Base-by-base conservation (phyloP, 37 sponge, comb jelly and placozoan species). In the Axinella damicornis region DNA sequence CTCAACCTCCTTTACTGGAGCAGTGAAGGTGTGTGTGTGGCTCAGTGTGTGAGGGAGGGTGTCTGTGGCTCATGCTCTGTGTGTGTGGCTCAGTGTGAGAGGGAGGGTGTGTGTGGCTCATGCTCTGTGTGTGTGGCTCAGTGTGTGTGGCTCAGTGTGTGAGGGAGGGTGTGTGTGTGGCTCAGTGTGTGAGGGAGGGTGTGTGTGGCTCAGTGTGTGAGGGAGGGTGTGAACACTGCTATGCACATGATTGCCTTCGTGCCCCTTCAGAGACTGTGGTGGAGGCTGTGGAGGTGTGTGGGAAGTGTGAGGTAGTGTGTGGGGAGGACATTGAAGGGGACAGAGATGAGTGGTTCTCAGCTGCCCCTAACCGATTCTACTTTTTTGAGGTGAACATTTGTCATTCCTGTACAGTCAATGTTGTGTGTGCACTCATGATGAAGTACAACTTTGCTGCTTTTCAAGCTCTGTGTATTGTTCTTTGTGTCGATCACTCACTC, bases 1-100 rank as follows among this genome's bases (percentile, higher is more conserved):
- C 59, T 93, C 41, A 91, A 93, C 72, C 80, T 91, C 30, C 90
- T 96, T 15, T 93, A 91, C 86, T 93, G 92, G 88, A 83, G 90
- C 33, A 57, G 69, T 31, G 92, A 93, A 39, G 81, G 81, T 82
- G 57, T 28, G 81, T 12, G 60, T 17, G 31, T 16, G n/a, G 81
- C 76, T 82, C 38, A 38, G 81, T 12, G 39, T 4, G 72, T 28
- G 39, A 5, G n/a, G 37, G n/a, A 33, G 72, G 30, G 72, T 35
- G 39, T 70, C 17, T 57, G 74, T 74, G 74, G 5, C 12, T 59
- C n/a, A n/a, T n/a, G n/a, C n/a, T n/a, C n/a, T n/a, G n/a, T n/a
- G n/a, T n/a, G n/a, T n/a, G n/a, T n/a, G n/a, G n/a, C n/a, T n/a
- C n/a, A n/a, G n/a, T n/a, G n/a, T n/a, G n/a, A n/a, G n/a, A n/a